Base-by-base conservation (phyloP, 2,797 vertebrate genomes). In the Acipenser ruthenus region DNA sequence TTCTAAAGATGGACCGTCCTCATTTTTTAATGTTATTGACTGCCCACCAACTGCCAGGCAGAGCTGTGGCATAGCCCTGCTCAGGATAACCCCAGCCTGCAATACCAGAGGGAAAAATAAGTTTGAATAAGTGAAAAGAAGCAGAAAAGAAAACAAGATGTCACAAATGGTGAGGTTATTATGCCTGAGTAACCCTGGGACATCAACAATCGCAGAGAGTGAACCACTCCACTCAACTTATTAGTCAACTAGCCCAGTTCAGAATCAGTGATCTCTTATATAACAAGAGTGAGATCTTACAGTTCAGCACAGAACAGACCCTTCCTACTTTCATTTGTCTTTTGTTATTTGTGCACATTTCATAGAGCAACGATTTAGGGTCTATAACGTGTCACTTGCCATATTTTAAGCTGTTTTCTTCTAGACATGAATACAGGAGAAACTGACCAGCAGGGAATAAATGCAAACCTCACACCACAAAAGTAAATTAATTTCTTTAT, bases 101-200 rank as follows among this genome's bases (percentile, higher is more conserved):
- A 56, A 68, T 53, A 58, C 9, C 60, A 74, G 49, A 62, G 55
- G 48, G 66, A 15, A 6, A 18, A 71, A 70, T 59, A 70, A 72
- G 77, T 80, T 86, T 86, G 88, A 91, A 90, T 92, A 91, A 90
- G 92, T 93, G 91, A 92, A 95, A 87, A 89, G 90, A 93, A 94
- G 92, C 93, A 95, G 90, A 95, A 94, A 91, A 94, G 93, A 89
- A 89, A 94, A 93, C 90, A 94, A 92, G 90, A 90, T 92, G 91
- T 95, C 90, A 90, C 89, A 88, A 89, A 86, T 89, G 88, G 90
- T 87, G 81, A 87, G 92, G 92, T 96, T 93, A 94, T 93, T 93
- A 93, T 93, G 92, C 91, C 89, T 92, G 93, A 92, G 82, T 93
- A 92, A 90, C 79, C 88, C 88, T 70, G 77, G 83, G 90, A 92